These are phyloP conservation scores for Potamarius usumacintae DNA, from an alignment of 2,113 vertebrate genomes.

Conservation along the genomic window DNA sequence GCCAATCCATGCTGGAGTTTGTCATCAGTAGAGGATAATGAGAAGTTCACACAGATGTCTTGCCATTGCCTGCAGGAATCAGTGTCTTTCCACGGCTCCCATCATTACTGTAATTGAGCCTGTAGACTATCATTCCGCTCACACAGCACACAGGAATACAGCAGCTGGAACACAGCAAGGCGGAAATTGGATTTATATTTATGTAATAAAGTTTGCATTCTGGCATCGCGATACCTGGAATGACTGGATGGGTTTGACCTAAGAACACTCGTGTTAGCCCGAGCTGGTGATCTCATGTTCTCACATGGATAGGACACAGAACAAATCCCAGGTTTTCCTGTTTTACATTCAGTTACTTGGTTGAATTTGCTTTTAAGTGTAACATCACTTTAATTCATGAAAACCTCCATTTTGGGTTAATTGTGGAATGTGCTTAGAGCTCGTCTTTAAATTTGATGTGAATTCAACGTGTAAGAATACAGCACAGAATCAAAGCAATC, in stretches of 20 bases:
- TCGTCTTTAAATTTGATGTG: background rate
- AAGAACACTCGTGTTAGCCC: background rate
- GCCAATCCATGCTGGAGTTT: conserved; percentile 63
- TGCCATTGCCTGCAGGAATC: conserved; percentile 67
- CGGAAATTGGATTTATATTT: conserved; percentile 56
- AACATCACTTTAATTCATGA: background rate
- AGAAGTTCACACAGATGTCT: conserved; percentile 71
- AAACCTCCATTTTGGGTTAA: background rate
- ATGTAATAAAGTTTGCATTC: conserved; percentile 62
- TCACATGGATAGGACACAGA: background rate
- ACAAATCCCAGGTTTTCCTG: background rate
- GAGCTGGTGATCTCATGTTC: background rate
- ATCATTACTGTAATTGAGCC: conserved; percentile 71
- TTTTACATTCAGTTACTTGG: background rate
- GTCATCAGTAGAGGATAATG: conserved; percentile 66
- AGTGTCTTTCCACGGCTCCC: conserved; percentile 67
- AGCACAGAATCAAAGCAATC: background rate
- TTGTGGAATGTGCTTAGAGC: background rate
- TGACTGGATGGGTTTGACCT: background rate
- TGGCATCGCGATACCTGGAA: conserved; percentile 36
- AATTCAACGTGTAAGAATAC: background rate
- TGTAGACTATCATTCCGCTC: conserved; percentile 61
- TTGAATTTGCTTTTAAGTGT: background rate
- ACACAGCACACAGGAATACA: conserved; percentile 66
- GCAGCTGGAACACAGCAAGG: conserved; percentile 64